Evolutionary conservation across 2,888 invertebrate species (phyloP).

Genomic region (Augiades crinisus): DNA sequence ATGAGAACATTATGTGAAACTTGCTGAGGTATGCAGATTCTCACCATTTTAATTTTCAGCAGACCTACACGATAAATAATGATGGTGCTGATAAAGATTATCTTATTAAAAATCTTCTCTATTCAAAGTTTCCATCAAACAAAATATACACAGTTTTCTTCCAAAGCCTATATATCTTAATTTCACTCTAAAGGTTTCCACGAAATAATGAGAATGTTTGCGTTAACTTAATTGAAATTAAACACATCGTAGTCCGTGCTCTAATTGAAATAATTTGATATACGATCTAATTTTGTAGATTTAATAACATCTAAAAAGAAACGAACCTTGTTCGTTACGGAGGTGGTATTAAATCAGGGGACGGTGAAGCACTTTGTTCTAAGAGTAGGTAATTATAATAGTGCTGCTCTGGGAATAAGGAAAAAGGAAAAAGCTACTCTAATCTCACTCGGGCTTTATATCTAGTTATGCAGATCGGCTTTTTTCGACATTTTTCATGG

Average conservation of each 20-base stretch:
- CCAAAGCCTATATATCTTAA: background rate
- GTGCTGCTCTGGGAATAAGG: background rate
- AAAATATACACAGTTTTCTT: background rate
- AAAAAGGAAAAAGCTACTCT: background rate
- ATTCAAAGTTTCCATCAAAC: background rate
- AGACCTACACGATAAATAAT: no score
- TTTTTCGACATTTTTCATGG: no score
- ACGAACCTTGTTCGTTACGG: conserved; percentile 12
- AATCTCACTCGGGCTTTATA: background rate
- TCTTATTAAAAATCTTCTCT: no score
- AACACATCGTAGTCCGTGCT: conserved; percentile 37
- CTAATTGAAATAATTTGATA: conserved; percentile 60
- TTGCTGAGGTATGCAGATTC: no score
- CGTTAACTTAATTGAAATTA: conserved; percentile 31
- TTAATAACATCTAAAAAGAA: conserved; percentile 24
- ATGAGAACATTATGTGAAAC: no score
- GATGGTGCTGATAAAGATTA: no score
- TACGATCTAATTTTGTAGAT: conserved; percentile 25
- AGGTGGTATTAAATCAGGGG: conserved; percentile 11
- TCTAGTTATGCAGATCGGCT: no score
- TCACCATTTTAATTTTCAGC: no score
- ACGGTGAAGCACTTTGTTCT: background rate
- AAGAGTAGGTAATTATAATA: conserved; percentile 13
- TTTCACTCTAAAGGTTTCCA: conserved; percentile 14
- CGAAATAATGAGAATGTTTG: conserved; percentile 29